Evolutionary conservation across 2,797 vertebrate species (phyloP).

Genomic region (Sitta carolinensis): DNA sequence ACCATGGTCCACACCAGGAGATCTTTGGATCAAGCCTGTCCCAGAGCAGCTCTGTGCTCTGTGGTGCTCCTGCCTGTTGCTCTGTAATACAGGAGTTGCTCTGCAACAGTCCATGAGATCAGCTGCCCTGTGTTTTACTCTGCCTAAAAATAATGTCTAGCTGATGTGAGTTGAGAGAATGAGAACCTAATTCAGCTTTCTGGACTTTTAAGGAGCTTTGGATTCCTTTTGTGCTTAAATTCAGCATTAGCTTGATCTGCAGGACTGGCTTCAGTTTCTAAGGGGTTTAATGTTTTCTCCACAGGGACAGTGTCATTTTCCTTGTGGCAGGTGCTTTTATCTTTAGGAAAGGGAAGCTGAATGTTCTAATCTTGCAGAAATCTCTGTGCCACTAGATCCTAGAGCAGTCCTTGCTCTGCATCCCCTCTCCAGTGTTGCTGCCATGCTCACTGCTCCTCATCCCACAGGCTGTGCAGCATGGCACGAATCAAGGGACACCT

Average conservation of each 20-base stretch:
- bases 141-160: not conserved
- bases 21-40: not conserved
- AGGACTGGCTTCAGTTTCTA: not conserved
- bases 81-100: accelerated
- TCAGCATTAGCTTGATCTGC: accelerated
- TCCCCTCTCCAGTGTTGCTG: accelerated
- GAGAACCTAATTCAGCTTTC: not conserved
- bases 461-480: not conserved
- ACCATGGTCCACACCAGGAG: not conserved
- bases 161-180: not conserved
- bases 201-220: not conserved
- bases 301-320: accelerated
- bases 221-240: not conserved
- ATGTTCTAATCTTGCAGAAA: not conserved
- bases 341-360: not conserved
- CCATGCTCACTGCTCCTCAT: accelerated
- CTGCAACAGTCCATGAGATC: not conserved
- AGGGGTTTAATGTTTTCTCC: not conserved
- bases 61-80: not conserved
- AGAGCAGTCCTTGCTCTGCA: not conserved
- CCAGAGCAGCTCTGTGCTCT: not conserved
- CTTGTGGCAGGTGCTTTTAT: not conserved
- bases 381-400: accelerated
- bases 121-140: not conserved
- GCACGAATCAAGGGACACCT: not conserved